Conservation (phyloP, 2,113 vertebrate genomes). For the Coptodon rendalli region DNA sequence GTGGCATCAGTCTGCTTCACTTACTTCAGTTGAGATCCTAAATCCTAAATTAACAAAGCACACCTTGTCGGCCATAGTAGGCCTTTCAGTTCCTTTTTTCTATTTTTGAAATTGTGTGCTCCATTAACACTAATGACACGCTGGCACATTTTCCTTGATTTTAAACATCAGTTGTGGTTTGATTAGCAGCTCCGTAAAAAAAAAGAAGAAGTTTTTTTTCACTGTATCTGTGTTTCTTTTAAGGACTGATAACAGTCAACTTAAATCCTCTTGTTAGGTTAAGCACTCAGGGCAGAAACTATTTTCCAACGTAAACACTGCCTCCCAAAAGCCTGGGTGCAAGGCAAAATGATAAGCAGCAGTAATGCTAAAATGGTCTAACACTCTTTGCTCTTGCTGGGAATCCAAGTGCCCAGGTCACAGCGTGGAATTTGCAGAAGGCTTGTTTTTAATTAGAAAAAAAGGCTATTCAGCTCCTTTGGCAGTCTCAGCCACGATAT, state of each 20-base stretch:
- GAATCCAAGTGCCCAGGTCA: conserved; percentile 7
- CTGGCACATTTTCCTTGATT: neutral
- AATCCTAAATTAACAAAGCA: neutral
- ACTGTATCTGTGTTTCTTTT: neutral
- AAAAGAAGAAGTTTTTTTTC: neutral
- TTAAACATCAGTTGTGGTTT: neutral
- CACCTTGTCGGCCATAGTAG: neutral
- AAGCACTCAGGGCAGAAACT: neutral
- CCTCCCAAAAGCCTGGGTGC: neutral
- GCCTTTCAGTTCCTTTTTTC: neutral
- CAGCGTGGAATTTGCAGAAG: conserved; percentile 27
- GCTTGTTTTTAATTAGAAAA: conserved; percentile 23
- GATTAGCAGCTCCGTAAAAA: neutral
- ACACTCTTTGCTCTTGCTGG: neutral
- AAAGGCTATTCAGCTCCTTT: conserved; percentile 6
- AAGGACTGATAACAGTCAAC: neutral
- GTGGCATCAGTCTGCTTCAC: neutral
- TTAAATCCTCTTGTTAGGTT: neutral
- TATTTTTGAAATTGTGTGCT: neutral
- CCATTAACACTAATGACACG: neutral
- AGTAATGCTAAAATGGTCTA: neutral
- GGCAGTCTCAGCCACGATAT: conserved; percentile 6
- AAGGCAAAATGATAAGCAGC: conserved; percentile 9
- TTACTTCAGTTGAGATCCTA: neutral
- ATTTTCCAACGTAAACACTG: conserved; percentile 25